phyloP scores from a whole-genome alignment of 30 jellyfish, hydroid and myxozoan species.

The Pseudorhiza aurosa region DNA sequence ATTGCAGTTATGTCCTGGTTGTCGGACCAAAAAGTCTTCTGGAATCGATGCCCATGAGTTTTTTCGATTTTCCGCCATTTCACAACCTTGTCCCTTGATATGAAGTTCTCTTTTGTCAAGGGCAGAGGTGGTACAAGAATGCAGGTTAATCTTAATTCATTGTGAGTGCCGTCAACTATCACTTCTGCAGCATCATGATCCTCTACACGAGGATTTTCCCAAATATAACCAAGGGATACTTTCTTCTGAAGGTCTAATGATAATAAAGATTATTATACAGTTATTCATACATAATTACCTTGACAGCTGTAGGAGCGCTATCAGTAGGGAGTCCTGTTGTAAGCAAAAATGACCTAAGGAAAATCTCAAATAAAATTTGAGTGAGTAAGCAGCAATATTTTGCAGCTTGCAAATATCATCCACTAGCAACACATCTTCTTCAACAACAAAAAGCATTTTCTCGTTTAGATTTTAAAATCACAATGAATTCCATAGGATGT shows the following conservation, averaged over 20 bases:
- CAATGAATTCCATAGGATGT: no score
- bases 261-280: no score
- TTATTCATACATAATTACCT: no score
- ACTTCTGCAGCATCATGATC: constrained; percentile 72
- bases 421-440: no score
- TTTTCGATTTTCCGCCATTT: constrained; percentile 59
- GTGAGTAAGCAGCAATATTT: no score
- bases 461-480: no score
- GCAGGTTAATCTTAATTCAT: constrained; percentile 66
- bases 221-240: constrained; percentile 61
- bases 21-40: constrained; percentile 71
- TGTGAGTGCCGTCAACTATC: constrained; percentile 24
- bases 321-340: no score
- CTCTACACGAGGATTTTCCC: constrained; percentile 80
- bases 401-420: no score
- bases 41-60: constrained; percentile 35
- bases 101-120: constrained; percentile 58
- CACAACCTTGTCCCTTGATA: constrained; percentile 66
- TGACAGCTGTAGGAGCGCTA: no score
- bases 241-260: constrained; percentile 30
- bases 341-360: no score
- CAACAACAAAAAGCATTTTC: no score
- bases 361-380: no score
- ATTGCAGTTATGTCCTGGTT: constrained; percentile 75
- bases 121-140: constrained; percentile 65